A percentile compares a stretch with the other conserved stretches of the same genome.
Evolutionary conservation across 2,888 invertebrate genomes (phyloP).

Genomic region (Bimastos eiseni): DNA sequence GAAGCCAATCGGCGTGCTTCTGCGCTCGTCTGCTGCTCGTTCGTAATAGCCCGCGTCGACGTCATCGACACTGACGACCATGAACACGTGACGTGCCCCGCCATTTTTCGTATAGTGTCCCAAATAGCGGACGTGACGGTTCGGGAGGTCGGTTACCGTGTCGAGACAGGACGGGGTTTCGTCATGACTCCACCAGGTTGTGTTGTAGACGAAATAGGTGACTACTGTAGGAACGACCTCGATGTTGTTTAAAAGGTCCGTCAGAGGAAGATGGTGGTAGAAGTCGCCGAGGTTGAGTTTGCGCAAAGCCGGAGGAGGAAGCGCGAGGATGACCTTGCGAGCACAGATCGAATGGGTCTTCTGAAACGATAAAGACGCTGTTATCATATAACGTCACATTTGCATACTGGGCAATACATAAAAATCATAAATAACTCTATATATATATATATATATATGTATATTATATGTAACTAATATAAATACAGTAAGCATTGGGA

Average conservation of each 20-base stretch:
- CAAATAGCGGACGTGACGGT: conserved; percentile 28
- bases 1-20: neutral
- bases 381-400: neutral
- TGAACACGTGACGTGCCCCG: conserved; percentile 16
- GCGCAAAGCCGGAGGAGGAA: conserved; percentile 37
- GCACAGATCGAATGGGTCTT: conserved; percentile 33
- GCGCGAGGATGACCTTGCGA: conserved; percentile 37
- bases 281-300: neutral
- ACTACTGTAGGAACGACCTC: conserved; percentile 32
- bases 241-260: conserved; percentile 18
- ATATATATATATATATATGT: too few species aligned
- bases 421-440: too few species aligned
- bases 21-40: conserved; percentile 8
- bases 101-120: neutral
- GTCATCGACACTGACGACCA: conserved; percentile 24
- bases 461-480: too few species aligned
- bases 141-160: conserved; percentile 29
- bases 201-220: conserved; percentile 35
- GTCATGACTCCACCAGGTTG: conserved; percentile 28
- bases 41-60: conserved; percentile 15
- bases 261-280: neutral
- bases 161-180: neutral
- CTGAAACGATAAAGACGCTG: conserved; percentile 25
- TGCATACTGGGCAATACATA: too few species aligned
- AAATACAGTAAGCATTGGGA: too few species aligned